Base-by-base conservation (phyloP, 2,797 vertebrate species). In the Taenioides sp. region DNA sequence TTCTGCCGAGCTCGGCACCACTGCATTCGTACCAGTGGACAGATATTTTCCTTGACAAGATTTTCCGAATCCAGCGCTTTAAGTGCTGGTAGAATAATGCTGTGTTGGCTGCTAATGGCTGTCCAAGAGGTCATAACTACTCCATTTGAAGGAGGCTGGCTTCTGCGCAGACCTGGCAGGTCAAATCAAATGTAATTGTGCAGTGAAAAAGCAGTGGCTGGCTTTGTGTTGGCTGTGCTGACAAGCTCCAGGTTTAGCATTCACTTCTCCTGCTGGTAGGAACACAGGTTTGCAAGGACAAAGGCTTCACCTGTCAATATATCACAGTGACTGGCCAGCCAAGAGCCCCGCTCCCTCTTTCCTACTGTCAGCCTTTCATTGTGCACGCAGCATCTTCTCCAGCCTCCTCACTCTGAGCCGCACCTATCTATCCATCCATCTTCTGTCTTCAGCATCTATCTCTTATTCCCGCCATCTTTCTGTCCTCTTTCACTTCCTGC, bases 221-320 rank as follows among this genome's bases (percentile, higher is more conserved):
- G 86, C 87, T 90, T 90, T 89, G 91, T 85, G 81, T 88, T 88
- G 86, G 85, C 89, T 67, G 74, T 78, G 87, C 92, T 94, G 93
- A 94, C 93, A 93, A 91, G 84, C 89, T 89, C 87, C 89, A 81
- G 92, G 85, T 93, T 94, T 92, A 91, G 88, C 92, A 91, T 93
- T 92, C 90, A 86, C 79, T 91, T 88, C 92, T 92, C 93, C 94
- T 93, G 92, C 94, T 94, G 94, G 85, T 93, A 94, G 90, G 90
- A 93, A 92, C 92, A 90, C 84, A 86, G 87, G 77, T 91, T 92
- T 89, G 89, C 93, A 95, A 94, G 94, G 94, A 94, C 94, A 95
- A 93, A 92, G 91, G 88, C 92, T 93, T 94, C 92, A 94, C 93
- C 94, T 95, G 94, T 95, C 94, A 95, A 94, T 95, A 94, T 94